Conservation (phyloP, 2,113 vertebrate species). For the Xenopus borealis region DNA sequence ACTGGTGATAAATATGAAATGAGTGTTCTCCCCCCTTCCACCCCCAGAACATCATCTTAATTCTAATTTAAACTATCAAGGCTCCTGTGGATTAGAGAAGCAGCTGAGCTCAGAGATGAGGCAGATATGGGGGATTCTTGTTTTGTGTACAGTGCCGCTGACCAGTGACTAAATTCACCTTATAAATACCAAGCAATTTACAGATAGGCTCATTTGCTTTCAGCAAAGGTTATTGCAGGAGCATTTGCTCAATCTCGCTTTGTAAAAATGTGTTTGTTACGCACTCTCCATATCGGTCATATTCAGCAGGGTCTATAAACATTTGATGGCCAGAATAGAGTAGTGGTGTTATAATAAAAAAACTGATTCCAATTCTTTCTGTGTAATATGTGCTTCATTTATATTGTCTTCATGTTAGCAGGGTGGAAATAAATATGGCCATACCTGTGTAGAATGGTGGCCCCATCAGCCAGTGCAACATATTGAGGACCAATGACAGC, state of each 20-base stretch:
- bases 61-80: slow-evolving; percentile 69
- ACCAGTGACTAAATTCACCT: slow-evolving; percentile 2
- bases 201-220: background rate
- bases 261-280: slow-evolving; percentile 1
- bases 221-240: background rate
- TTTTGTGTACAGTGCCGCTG: background rate
- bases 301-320: background rate
- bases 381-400: too few species aligned
- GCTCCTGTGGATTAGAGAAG: slow-evolving; percentile 23
- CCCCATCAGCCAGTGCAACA: too few species aligned
- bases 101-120: background rate
- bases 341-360: too few species aligned
- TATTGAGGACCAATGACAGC: too few species aligned
- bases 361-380: too few species aligned
- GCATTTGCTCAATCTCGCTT: background rate
- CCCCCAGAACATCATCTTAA: slow-evolving; percentile 64
- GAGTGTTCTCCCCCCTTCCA: slow-evolving; percentile 52
- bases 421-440: too few species aligned
- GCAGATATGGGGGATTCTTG: background rate
- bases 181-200: slow-evolving; percentile 4
- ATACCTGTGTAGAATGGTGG: too few species aligned
- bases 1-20: slow-evolving; percentile 92
- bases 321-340: background rate
- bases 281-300: background rate
- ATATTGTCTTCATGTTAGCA: too few species aligned